A percentile compares a stretch with the other conserved stretches of the same genome.
These are phyloP conservation scores for Hormiphora californensis DNA, from an alignment of 37 sponge, comb jelly and placozoan genomes.

Conservation along the genomic window DNA sequence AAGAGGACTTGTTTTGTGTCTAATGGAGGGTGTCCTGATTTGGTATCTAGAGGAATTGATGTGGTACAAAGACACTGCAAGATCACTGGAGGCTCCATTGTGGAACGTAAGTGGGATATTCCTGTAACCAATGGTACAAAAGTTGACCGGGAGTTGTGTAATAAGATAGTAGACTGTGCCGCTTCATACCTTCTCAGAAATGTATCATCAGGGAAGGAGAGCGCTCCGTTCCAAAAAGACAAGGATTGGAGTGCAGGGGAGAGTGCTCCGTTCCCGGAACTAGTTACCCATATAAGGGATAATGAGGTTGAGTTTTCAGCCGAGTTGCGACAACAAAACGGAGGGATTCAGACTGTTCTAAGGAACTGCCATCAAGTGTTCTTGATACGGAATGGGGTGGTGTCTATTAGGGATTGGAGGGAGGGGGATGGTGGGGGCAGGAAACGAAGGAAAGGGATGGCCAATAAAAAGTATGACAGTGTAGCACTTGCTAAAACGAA, in stretches of 20 bases:
- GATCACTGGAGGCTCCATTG: not conserved
- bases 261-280: not conserved
- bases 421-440: not conserved
- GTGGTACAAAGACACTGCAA: too few relatives aligned
- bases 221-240: too few relatives aligned
- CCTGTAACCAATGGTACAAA: conserved; percentile 10
- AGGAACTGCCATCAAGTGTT: conserved; percentile 24
- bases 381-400: not conserved
- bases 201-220: not conserved
- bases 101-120: not conserved
- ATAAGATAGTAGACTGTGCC: not conserved
- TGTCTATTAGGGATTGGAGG: conserved; percentile 37
- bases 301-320: not conserved
- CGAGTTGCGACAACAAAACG: not conserved
- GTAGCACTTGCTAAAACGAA: conserved; percentile 11
- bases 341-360: conserved; percentile 36
- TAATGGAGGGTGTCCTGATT: not conserved
- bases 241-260: not conserved
- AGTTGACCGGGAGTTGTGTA: not conserved
- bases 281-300: not conserved
- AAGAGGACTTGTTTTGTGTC: conserved; percentile 63
- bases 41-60: too few relatives aligned
- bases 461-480: conserved; percentile 27
- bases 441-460: not conserved
- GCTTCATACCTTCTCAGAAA: conserved; percentile 5